Base-by-base conservation (phyloP, 2,113 vertebrate genomes). In the Calcarius ornatus region DNA sequence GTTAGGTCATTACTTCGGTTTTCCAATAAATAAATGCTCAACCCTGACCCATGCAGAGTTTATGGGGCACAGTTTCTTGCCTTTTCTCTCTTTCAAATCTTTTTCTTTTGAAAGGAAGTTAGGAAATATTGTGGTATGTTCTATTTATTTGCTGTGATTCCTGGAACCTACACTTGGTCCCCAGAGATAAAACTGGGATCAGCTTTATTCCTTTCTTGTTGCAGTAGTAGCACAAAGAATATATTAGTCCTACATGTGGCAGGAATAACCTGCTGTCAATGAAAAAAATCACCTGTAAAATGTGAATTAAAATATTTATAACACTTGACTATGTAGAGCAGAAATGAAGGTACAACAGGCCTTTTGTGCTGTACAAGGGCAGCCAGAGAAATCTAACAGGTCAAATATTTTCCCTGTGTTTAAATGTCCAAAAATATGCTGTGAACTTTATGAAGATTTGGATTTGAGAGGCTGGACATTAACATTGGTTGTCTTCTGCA, bases 21-120 rank as follows among this genome's bases (percentile, higher is more conserved):
- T 93, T 92, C 83, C 82, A 77, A 70, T 45, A 94, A 94, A 86
- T 51, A 94, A 88, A 90, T 6, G 25, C 64, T 88, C 91, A 96
- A 48, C 28, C 56, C 68, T 68, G 68, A 78, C 68, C 77, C 76
- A 71, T 60, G 88, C 76, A 93, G 79, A 77, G 79, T 94, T 97
- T 91, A 96, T 93, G 64, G 63, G 56, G 56, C 40, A 88, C 15
- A 43, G 68, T 73, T 88, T 68, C 82, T 95, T 90, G 82, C 51
- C 56, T 77, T 88, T 88, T 56, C 70, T 80, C 51, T 65, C 60
- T 80, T 82, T 63, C 45, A 81, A 73, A 61, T 48, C 3, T 47
- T 28, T 50, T 42, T 69, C 59, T 88, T 92, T 81, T 72, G 25
- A 66, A 93, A 90, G 56, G n/a, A 88, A 88, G 71, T 90, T 90